These are phyloP conservation scores for Forbesichthys papilliferus DNA, from an alignment of 2,113 vertebrate genomes.

Conservation along the genomic window DNA sequence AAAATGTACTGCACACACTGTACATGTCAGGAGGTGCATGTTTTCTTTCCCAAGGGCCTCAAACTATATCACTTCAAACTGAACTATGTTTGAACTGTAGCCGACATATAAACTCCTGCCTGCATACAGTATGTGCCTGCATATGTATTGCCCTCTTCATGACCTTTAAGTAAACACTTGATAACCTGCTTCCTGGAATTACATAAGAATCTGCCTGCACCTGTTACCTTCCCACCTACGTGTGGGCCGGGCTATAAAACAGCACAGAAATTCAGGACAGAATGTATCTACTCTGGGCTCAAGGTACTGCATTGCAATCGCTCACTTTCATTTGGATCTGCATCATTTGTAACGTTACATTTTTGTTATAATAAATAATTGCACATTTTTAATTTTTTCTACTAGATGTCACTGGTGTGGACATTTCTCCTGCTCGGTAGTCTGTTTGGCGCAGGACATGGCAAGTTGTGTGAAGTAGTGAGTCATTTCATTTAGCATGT, in stretches of 20 bases:
- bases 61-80: too few species aligned
- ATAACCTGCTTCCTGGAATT: too few species aligned
- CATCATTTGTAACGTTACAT: background rate
- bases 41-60: too few species aligned
- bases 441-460: constrained; percentile 39
- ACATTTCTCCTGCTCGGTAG: constrained; percentile 38
- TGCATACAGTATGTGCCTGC: too few species aligned
- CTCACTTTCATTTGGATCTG: background rate
- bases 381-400: background rate
- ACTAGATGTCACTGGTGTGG: constrained; percentile 62
- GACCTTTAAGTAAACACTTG: too few species aligned
- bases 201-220: constrained; percentile 1
- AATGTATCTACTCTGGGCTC: background rate
- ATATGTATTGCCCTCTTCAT: too few species aligned
- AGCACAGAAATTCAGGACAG: background rate
- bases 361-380: background rate
- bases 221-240: constrained; percentile 23
- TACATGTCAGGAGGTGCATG: too few species aligned
- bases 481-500: too few species aligned
- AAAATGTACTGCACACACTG: too few species aligned
- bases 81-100: too few species aligned
- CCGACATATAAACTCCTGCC: too few species aligned
- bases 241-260: background rate
- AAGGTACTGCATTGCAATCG: constrained; percentile 28
- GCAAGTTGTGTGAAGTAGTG: constrained; percentile 32